Evolutionary conservation across 2,888 invertebrate species (phyloP), one percentile per base, ranked within the genome.

Genomic region (Sminthurides aquaticus): DNA sequence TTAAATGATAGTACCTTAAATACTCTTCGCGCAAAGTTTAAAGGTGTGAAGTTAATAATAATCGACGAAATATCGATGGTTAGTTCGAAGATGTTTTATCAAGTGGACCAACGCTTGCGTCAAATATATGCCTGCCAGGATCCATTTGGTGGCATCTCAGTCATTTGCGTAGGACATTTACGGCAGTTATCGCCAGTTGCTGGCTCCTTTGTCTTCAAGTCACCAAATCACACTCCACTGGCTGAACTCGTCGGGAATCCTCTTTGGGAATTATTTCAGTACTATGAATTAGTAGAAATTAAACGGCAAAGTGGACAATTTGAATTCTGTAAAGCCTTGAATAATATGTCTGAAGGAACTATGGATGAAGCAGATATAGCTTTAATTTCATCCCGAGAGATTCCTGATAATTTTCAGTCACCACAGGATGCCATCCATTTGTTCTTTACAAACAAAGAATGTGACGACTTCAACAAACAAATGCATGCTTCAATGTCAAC

Each of bases 221-320:
- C 2, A 3, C 67, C 67, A 11, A 43, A 27, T 2, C 27, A 22
- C 1, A 3, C 24, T 18, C 48, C 54, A 15, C 8, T 2, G 2
- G 55, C 22, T 18, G 34, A 20, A n/a, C 15, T 29, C 8, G 43
- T 43, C 28, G 62, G 34, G 25, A 58, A 63, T 54, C 18, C 20
- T 20, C 48, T 67, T 5, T 69, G 67, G 67, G n/a, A 49, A n/a
- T 20, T 25, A 2, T 69, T 68, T 54, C n/a, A 43, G 1, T 2
- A 64, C 1, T 68, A 26, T 26, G 57, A 67, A 49, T 52, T 69
- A 11, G 59, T 49, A 8, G 60, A 69, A 61, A 64, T 69, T 2
- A 71, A 71, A 67, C 15, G 71, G 26, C 67, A 69, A 54, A 62
- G 48, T 58, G 71, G 64, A 22, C n/a, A n/a, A n/a, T n/a, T n/a